These are phyloP conservation scores for Papilio helenus DNA, from an alignment of 1,140 invertebrate species.

Conservation along the genomic window DNA sequence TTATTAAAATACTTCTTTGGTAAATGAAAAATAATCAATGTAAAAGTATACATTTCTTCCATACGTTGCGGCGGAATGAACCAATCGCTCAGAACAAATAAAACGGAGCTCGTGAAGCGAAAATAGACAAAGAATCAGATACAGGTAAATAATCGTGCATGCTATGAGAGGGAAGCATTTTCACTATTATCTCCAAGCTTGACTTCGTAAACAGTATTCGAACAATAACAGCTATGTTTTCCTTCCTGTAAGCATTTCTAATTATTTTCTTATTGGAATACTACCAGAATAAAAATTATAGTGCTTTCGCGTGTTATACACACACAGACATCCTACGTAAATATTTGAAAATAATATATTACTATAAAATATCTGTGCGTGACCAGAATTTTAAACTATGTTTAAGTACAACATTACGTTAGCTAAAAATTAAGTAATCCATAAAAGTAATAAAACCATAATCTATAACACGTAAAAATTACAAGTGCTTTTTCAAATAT, in stretches of 20 bases:
- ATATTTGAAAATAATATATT: background rate
- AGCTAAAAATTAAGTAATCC: background rate
- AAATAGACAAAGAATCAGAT: constrained; percentile 80
- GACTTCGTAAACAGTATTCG: constrained; percentile 50
- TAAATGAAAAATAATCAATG: background rate
- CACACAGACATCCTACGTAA: no score
- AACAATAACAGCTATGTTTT: constrained; percentile 66
- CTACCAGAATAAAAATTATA: background rate
- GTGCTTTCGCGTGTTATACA: no score
- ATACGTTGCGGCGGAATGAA: constrained; percentile 75
- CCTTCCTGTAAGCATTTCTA: constrained; percentile 40
- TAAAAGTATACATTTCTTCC: constrained; percentile 44
- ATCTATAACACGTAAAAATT: constrained; percentile 48
- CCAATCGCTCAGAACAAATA: constrained; percentile 75
- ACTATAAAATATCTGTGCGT: background rate
- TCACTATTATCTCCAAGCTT: constrained; percentile 65
- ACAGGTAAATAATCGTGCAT: constrained; percentile 77
- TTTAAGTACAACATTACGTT: background rate
- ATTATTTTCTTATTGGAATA: background rate
- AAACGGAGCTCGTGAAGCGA: constrained; percentile 72
- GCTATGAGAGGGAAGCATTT: constrained; percentile 69
- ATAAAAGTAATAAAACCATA: background rate
- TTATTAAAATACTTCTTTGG: background rate
- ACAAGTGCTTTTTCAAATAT: constrained; percentile 47
- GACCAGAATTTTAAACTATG: background rate